Evolutionary conservation across 2,113 vertebrate genomes (phyloP).

Genomic region (Dipodomys stephensi): DNA sequence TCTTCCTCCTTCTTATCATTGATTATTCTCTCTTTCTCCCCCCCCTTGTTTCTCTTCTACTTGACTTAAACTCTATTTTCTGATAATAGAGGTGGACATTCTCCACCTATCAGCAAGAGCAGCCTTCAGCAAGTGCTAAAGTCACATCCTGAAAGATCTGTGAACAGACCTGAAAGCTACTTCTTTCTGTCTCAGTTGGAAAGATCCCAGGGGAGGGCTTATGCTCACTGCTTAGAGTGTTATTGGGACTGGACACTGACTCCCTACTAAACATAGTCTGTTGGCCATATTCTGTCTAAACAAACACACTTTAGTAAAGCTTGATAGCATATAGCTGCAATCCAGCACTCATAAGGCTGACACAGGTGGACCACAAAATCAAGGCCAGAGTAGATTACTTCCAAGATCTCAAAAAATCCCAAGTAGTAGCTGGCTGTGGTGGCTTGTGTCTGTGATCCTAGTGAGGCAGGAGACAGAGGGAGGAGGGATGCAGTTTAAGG

Average conservation of each 20-base stretch:
- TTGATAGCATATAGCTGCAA: neutral
- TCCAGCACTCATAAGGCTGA: neutral
- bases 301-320: neutral
- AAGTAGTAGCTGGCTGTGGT: no score
- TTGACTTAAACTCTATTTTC: conserved; percentile 1
- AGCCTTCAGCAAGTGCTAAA: neutral
- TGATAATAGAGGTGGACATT: neutral
- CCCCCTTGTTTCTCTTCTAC: neutral
- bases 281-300: neutral
- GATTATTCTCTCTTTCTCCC: neutral
- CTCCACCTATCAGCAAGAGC: neutral
- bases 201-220: neutral
- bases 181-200: neutral
- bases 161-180: neutral
- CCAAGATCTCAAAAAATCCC: neutral
- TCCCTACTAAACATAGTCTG: neutral
- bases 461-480: no score
- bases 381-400: neutral
- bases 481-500: no score
- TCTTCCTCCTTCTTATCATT: neutral
- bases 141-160: neutral
- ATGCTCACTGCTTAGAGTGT: fast-evolving
- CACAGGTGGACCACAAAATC: neutral
- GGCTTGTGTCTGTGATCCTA: no score
- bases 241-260: neutral